phyloP scores from a whole-genome alignment of 2,888 invertebrate species.

The Phania funesta region DNA sequence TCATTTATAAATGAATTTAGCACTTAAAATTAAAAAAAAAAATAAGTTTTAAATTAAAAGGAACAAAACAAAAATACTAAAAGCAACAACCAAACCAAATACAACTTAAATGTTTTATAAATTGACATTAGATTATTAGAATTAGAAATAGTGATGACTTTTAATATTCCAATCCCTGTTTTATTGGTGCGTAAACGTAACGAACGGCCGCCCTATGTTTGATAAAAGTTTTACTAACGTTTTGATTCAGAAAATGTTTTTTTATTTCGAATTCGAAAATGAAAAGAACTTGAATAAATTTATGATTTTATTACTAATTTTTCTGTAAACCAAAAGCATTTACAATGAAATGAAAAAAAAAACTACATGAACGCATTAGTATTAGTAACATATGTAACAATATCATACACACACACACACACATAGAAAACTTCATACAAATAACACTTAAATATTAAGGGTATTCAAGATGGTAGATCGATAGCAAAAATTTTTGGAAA shows the following conservation, averaged over 20 bases:
- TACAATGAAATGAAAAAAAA: conserved; percentile 8
- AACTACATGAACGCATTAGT: conserved; percentile 6
- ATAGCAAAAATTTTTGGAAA: not conserved
- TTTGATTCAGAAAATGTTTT: not conserved
- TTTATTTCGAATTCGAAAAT: too few species aligned
- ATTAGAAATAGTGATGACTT: not conserved
- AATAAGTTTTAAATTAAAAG: conserved; percentile 34
- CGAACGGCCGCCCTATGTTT: not conserved
- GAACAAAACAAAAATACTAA: conserved; percentile 13
- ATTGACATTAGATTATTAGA: conserved; percentile 34
- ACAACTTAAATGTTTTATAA: conserved; percentile 58
- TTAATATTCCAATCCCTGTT: not conserved
- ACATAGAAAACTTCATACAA: not conserved
- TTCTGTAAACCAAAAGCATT: conserved; percentile 41
- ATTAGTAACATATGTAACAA: not conserved
- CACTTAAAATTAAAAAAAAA: conserved; percentile 42
- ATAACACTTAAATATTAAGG: not conserved
- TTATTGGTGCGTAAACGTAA: not conserved
- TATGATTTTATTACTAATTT: conserved; percentile 49
- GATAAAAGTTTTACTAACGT: not conserved
- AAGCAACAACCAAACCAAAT: not conserved
- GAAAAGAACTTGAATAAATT: not conserved
- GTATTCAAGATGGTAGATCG: conserved; percentile 5
- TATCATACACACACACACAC: not conserved
- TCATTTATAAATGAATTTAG: conserved; percentile 35